phyloP scores from a whole-genome alignment of 2,888 invertebrate genomes.

The Lutraria lutraria region DNA sequence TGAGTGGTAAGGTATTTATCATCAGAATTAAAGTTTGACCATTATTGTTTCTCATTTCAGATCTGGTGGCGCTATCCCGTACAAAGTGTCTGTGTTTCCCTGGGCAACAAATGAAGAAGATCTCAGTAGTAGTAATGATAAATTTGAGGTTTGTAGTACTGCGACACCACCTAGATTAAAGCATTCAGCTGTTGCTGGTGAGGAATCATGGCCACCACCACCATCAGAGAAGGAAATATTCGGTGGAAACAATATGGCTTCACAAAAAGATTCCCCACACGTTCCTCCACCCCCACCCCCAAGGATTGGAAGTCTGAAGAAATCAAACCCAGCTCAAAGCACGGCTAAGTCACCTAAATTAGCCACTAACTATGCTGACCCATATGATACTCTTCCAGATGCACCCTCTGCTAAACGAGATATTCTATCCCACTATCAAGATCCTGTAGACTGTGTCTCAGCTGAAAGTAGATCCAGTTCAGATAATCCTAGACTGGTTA shows the following conservation, averaged over 20 bases:
- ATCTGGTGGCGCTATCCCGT: slow-evolving; percentile 52
- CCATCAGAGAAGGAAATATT: slow-evolving; percentile 53
- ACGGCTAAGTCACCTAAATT: slow-evolving; percentile 39
- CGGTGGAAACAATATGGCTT: slow-evolving; percentile 3
- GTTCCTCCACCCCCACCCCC: slow-evolving; percentile 69
- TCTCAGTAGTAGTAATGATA: slow-evolving; percentile 25
- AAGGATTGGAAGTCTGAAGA: slow-evolving; percentile 55
- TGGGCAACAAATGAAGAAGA: slow-evolving; percentile 61
- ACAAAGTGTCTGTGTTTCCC: slow-evolving; percentile 69
- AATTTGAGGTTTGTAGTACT: slow-evolving; percentile 57
- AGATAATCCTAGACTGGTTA: slow-evolving; percentile 47
- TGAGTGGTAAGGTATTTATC: not conserved
- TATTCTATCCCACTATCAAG: slow-evolving; percentile 53
- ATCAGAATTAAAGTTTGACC: not conserved
- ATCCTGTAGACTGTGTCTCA: slow-evolving; percentile 59
- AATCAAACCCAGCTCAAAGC: not conserved
- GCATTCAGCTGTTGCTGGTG: slow-evolving; percentile 12
- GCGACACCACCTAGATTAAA: slow-evolving; percentile 56
- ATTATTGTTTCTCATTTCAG: slow-evolving; percentile 32
- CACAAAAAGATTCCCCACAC: slow-evolving; percentile 60
- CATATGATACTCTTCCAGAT: slow-evolving; percentile 59
- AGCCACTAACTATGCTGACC: slow-evolving; percentile 61
- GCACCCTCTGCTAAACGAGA: slow-evolving; percentile 3
- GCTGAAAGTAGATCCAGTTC: slow-evolving; percentile 38
- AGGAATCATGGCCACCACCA: slow-evolving; percentile 46